A percentile compares a stretch with the other conserved stretches of the same genome.
phyloP scores from a whole-genome alignment of 2,888 invertebrate genomes.

The Xestia ashworthii region DNA sequence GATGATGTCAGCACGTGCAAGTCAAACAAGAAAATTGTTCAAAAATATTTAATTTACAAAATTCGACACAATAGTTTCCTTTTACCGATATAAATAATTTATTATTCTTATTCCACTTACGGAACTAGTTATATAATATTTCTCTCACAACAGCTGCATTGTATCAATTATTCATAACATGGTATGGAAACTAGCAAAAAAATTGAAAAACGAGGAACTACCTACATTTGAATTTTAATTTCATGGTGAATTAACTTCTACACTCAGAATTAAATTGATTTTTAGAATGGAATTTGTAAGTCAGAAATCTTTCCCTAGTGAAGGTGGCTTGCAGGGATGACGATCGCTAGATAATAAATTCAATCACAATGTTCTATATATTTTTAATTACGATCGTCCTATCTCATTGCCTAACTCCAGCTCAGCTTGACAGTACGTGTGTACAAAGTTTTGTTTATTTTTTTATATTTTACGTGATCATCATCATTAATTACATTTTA shows the following conservation, averaged over 20 bases:
- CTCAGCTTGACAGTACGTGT: conserved; percentile 69
- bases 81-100: not conserved
- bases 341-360: conserved; percentile 40
- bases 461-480: conserved; percentile 28
- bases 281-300: conserved; percentile 50
- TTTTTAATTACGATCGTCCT: conserved; percentile 57
- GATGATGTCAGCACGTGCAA: not conserved
- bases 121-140: conserved; percentile 38
- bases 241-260: conserved; percentile 76
- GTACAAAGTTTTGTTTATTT: conserved; percentile 36
- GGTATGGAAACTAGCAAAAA: conserved; percentile 32
- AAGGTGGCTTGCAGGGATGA: conserved; percentile 51
- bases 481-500: not conserved
- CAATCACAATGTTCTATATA: conserved; percentile 58
- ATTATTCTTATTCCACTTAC: conserved; percentile 41
- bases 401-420: conserved; percentile 63
- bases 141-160: conserved; percentile 33
- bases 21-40: not conserved
- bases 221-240: conserved; percentile 75
- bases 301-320: conserved; percentile 29
- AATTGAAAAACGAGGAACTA: conserved; percentile 43
- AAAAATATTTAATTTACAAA: not conserved
- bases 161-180: conserved; percentile 64
- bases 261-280: conserved; percentile 59
- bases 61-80: not conserved